Percentiles rank a stretch among this genome's conserved stretches.
phyloP scores from a whole-genome alignment of 2,113 vertebrate species.

The Lucifuga dentata region DNA sequence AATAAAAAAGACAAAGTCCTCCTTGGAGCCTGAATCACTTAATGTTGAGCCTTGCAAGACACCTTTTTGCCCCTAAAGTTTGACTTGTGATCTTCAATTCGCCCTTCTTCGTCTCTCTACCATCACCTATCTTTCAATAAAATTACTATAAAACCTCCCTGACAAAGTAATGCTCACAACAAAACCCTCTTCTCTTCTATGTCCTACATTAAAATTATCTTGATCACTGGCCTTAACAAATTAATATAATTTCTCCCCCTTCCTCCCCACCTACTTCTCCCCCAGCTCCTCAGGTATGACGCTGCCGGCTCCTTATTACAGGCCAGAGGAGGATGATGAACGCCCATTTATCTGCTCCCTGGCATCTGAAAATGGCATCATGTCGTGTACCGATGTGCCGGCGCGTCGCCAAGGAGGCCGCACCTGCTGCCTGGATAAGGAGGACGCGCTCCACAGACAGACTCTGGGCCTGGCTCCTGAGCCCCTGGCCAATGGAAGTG shows the following conservation, averaged over 20 bases:
- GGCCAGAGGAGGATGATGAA: constrained; percentile 94
- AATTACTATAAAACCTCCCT: not conserved
- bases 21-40: too few relatives aligned
- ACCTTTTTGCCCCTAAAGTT: too few relatives aligned
- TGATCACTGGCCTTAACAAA: not conserved
- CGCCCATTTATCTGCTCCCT: constrained; percentile 98
- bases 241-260: not conserved
- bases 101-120: too few relatives aligned
- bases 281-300: constrained; percentile 90
- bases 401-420: constrained; percentile 91
- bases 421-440: constrained; percentile 94
- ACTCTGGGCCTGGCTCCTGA: constrained; percentile 85
- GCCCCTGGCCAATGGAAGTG: constrained; percentile 79
- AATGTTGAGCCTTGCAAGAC: too few relatives aligned
- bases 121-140: not conserved
- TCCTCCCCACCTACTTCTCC: not conserved
- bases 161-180: not conserved
- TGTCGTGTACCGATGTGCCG: constrained; percentile 94
- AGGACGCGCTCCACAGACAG: constrained; percentile 90
- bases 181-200: too few relatives aligned
- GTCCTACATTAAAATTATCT: too few relatives aligned
- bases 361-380: constrained; percentile 95
- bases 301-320: constrained; percentile 93
- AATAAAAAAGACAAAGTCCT: too few relatives aligned
- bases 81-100: too few relatives aligned